Evolutionary conservation across 1,140 invertebrate genomes (phyloP).

Genomic region (Centruroides sculpturatus): DNA sequence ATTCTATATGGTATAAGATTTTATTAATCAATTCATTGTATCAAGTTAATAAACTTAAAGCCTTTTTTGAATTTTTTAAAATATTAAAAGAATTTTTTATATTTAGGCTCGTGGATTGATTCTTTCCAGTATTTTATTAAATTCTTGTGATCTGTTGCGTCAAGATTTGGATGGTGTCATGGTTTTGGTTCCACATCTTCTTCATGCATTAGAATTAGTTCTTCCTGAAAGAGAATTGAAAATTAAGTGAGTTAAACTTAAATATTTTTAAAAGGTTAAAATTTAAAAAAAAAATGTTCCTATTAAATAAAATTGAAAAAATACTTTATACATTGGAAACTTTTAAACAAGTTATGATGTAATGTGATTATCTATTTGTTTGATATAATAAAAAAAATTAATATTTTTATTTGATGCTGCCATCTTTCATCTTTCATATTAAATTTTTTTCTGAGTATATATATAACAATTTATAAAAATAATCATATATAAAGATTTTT

Average conservation of each 20-base stretch:
- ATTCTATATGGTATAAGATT: too few species aligned
- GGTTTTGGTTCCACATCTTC: constrained; percentile 72
- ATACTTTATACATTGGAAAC: not conserved
- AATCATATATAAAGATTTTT: too few species aligned
- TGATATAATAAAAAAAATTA: too few species aligned
- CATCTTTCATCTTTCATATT: too few species aligned
- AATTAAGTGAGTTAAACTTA: too few species aligned
- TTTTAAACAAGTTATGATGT: not conserved
- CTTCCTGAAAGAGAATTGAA: constrained; percentile 10
- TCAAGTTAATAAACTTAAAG: not conserved
- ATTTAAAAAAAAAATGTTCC: not conserved
- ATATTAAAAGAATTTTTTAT: constrained; percentile 3
- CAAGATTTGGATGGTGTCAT: constrained; percentile 86
- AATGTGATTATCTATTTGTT: too few species aligned
- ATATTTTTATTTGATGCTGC: too few species aligned
- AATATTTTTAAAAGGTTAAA: not conserved
- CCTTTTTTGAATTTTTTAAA: too few species aligned
- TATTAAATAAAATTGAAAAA: not conserved
- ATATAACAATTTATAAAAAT: too few species aligned
- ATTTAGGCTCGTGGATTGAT: constrained; percentile 35
- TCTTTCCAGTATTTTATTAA: constrained; percentile 59
- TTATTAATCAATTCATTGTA: too few species aligned
- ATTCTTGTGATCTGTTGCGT: constrained; percentile 63
- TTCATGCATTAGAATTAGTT: constrained; percentile 76
- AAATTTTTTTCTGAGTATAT: too few species aligned